phyloP scores from a whole-genome alignment of 2,888 invertebrate species.

The Drosophila helvetica region DNA sequence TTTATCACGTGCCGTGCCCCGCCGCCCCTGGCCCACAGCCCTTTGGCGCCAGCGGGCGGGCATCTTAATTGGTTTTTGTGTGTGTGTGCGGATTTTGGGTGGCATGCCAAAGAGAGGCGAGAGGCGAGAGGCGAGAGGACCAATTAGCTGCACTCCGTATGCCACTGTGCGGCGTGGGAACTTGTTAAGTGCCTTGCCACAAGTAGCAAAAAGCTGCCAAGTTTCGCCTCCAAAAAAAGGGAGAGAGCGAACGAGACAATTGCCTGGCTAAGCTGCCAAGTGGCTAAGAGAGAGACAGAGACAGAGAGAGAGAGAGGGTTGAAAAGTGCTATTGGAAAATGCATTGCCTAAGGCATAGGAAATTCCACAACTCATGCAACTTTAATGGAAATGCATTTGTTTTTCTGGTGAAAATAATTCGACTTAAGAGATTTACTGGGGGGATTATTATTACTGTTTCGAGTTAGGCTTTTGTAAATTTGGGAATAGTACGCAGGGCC shows the following conservation, averaged over 20 bases:
- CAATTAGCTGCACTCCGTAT: slow-evolving; percentile 72
- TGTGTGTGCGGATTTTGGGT: no score
- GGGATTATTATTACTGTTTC: neutral
- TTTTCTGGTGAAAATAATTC: neutral
- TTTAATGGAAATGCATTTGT: neutral
- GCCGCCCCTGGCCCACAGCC: slow-evolving; percentile 18
- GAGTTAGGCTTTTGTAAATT: neutral
- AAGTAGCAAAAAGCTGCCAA: slow-evolving; percentile 59
- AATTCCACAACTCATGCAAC: neutral
- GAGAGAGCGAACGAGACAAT: slow-evolving; percentile 37
- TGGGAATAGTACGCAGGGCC: no score
- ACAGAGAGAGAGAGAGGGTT: neutral
- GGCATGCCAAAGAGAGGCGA: slow-evolving; percentile 26
- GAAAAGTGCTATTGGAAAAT: neutral
- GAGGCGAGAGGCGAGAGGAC: slow-evolving; percentile 36
- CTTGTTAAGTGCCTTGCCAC: slow-evolving; percentile 45
- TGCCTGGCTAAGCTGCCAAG: slow-evolving; percentile 22
- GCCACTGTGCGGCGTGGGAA: slow-evolving; percentile 19
- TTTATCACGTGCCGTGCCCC: slow-evolving; percentile 66
- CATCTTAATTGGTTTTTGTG: slow-evolving; percentile 73
- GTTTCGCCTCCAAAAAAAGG: slow-evolving; percentile 21
- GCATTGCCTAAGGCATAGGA: neutral
- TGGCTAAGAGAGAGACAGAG: neutral
- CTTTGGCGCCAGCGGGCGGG: slow-evolving; percentile 39
- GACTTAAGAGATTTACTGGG: neutral